phyloP scores from a whole-genome alignment of 2,113 vertebrate species.

The Phasianus colchicus region DNA sequence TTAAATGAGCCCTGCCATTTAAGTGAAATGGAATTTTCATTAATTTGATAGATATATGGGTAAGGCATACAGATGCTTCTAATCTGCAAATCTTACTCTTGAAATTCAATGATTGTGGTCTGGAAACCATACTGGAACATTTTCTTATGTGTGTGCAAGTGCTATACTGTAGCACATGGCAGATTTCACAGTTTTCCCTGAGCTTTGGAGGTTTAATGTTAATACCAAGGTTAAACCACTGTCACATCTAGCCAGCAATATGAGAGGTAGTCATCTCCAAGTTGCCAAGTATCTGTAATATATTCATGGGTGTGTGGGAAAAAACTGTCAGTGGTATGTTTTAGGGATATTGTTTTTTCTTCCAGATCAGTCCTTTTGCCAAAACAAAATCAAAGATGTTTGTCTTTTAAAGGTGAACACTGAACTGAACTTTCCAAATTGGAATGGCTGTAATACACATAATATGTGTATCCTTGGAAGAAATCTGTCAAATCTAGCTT shows the following conservation, averaged over 20 bases:
- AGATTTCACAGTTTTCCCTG: neutral
- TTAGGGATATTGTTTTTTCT: neutral
- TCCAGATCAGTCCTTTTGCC: neutral
- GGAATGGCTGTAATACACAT: neutral
- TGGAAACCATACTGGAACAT: neutral
- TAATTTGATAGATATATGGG: neutral
- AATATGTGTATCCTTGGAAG: neutral
- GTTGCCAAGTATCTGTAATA: neutral
- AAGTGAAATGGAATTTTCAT: neutral
- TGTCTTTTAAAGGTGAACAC: neutral
- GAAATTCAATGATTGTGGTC: neutral
- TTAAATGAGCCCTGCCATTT: neutral
- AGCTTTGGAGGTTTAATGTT: neutral
- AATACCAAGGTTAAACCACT: fast-evolving
- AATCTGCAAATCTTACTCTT: neutral
- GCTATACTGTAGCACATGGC: neutral
- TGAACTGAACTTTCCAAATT: neutral
- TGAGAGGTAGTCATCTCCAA: neutral
- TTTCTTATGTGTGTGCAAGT: neutral
- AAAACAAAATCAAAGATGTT: neutral
- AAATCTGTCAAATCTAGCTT: neutral
- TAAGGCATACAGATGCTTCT: neutral
- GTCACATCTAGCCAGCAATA: neutral
- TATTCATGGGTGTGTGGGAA: neutral
- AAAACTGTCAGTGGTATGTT: neutral